These are phyloP conservation scores for Desmophyllum pertusum DNA, from an alignment of 92 coral and sea anemone genomes.

Conservation along the genomic window DNA sequence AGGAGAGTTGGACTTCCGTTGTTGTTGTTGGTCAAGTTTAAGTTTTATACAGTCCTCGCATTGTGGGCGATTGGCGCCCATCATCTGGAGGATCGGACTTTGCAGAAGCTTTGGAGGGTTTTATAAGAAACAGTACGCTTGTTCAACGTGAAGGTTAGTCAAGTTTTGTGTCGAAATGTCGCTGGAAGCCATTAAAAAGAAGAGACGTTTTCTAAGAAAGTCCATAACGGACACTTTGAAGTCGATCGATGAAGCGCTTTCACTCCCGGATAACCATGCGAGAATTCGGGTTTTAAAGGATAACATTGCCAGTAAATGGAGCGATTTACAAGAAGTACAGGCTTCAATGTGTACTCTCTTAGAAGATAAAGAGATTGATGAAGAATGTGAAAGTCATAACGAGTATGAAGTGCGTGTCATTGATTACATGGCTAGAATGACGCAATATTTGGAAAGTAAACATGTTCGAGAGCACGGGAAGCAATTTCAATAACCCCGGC, in stretches of 20 bases:
- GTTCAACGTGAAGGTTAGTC: neutral
- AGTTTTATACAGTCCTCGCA: too few relatives aligned
- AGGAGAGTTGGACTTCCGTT: slow-evolving; percentile 6
- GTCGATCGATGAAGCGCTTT: slow-evolving; percentile 24
- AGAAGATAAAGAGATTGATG: too few relatives aligned
- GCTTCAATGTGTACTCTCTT: too few relatives aligned
- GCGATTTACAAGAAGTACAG: too few relatives aligned
- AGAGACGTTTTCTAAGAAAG: slow-evolving; percentile 24
- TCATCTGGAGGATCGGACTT: neutral
- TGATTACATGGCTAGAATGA: too few relatives aligned
- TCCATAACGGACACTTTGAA: slow-evolving; percentile 26
- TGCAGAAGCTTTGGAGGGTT: too few relatives aligned
- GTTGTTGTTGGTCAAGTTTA: neutral
- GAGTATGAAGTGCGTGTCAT: too few relatives aligned
- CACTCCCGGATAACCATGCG: neutral
- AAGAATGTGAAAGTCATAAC: too few relatives aligned
- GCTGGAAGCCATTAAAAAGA: slow-evolving; percentile 32
- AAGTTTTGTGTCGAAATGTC: slow-evolving; percentile 12
- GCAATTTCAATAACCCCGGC: neutral
- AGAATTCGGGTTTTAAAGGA: slow-evolving; percentile 20
- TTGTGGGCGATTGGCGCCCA: slow-evolving; percentile 1
- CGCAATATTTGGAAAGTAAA: too few relatives aligned
- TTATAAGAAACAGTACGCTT: too few relatives aligned
- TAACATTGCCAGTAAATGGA: too few relatives aligned
- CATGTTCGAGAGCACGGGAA: too few relatives aligned